phyloP scores from a whole-genome alignment of 2,888 invertebrate species.

The Lysandra bellargus region DNA sequence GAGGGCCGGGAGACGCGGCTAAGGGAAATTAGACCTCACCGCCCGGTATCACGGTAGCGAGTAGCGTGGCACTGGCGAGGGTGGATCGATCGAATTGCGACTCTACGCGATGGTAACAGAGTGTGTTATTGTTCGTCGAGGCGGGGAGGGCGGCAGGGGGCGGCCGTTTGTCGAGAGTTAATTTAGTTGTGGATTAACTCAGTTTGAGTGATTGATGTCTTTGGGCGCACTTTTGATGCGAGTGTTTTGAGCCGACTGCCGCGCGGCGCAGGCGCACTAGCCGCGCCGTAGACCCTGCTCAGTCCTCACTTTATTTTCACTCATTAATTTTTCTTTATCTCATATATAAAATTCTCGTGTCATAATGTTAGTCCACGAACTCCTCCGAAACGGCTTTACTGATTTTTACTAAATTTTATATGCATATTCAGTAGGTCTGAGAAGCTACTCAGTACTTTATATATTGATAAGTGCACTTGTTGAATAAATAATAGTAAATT shows the following conservation, averaged over 20 bases:
- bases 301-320: background rate
- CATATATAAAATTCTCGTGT: too few species aligned
- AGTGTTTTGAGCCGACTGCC: constrained; percentile 45
- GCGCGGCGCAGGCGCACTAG: background rate
- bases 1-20: constrained; percentile 13
- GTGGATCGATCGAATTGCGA: constrained; percentile 38
- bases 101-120: constrained; percentile 41
- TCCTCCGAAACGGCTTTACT: too few species aligned
- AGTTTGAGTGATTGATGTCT: constrained; percentile 76
- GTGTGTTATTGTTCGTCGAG: constrained; percentile 49
- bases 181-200: constrained; percentile 77
- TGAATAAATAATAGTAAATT: too few species aligned
- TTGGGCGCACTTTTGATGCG: constrained; percentile 58
- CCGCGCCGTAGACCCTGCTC: background rate
- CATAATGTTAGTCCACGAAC: too few species aligned
- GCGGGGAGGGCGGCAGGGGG: constrained; percentile 62
- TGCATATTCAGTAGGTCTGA: too few species aligned
- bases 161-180: constrained; percentile 66
- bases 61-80: constrained; percentile 23
- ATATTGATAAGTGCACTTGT: too few species aligned
- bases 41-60: constrained; percentile 31
- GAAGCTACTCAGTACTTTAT: too few species aligned
- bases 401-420: too few species aligned
- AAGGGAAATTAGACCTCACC: constrained; percentile 32
- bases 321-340: background rate